Base-by-base conservation (phyloP, 2,113 vertebrate genomes). In the Sphaerodactylus townsendi region DNA sequence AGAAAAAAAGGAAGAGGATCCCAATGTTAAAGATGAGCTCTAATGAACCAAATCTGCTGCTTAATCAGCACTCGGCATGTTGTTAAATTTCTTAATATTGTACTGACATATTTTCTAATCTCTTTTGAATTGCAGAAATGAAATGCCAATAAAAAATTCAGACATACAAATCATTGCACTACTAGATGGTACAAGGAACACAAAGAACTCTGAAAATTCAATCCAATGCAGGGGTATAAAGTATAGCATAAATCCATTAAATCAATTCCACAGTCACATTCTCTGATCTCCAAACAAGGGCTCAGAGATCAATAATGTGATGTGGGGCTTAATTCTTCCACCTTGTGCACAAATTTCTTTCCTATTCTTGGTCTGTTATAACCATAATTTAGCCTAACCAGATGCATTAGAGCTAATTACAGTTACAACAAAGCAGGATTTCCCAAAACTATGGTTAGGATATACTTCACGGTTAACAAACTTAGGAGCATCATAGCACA, bases 1-100 rank as follows among this genome's bases (percentile, higher is more conserved):
- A 65, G 86, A 93, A 62, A 72, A 96, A 65, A 88, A 95, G 62
- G 92, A 97, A 86, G 91, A n/a, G 39, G 10, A 82, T 82, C 8
- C 23, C 83, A 77, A 10, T 56, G 69, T 84, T 28, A 83, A 83
- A 72, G 77, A 86, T 71, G 64, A 90, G 66, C 78, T 84, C 19
- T 75, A 87, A 90, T 76, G 14, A 50, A 41, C 25, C 53, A 68
- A 88, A 72, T 9, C 28, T 75, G 83, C 83, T 46, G 78, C 62
- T 82, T 81, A 73, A 28, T 2, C 69, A 64, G 79, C 50, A 5
- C 37, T 37, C 84, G 65, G 6, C 66, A 30, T 68, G n/a, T 30
- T 72, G 62, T 14, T 30, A 2, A 86, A 81, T 21, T 0, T 0
- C 2, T 65, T 71, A 59, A 7, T 74, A 87, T 50, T 62, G 23